Evolutionary conservation across 2,888 invertebrate species (phyloP).

Genomic region (Orthosia gracilis): DNA sequence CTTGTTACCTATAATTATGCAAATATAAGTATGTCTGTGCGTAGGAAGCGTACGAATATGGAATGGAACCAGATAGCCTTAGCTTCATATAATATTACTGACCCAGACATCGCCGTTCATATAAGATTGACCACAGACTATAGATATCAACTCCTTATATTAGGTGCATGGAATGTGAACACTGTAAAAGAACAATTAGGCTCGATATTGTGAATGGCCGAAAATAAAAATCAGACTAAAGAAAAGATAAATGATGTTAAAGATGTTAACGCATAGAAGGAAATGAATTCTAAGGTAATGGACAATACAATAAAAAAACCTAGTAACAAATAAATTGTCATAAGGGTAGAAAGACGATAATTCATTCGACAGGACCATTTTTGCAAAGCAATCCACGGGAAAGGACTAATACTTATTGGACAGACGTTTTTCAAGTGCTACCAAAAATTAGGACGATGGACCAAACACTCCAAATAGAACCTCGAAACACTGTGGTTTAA

Average conservation of each 20-base stretch:
- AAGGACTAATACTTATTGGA: too few species aligned
- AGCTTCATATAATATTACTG: conserved; percentile 45
- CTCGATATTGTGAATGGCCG: not conserved
- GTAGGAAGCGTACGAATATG: conserved; percentile 60
- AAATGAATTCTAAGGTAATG: not conserved
- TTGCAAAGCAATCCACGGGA: too few species aligned
- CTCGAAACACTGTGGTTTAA: too few species aligned
- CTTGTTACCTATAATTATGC: conserved; percentile 49
- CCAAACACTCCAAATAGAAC: not conserved
- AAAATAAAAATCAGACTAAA: not conserved
- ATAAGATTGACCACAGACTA: not conserved
- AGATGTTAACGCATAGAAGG: not conserved
- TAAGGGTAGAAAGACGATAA: too few species aligned
- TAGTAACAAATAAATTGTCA: too few species aligned
- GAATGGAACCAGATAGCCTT: conserved; percentile 66
- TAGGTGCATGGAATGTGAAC: not conserved
- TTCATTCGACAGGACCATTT: too few species aligned
- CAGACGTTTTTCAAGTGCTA: not conserved
- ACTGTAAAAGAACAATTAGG: not conserved
- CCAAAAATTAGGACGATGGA: not conserved
- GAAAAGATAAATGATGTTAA: not conserved
- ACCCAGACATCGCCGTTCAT: conserved; percentile 18
- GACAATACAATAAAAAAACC: too few species aligned
- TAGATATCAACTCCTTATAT: not conserved
- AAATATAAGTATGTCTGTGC: conserved; percentile 10